phyloP scores from a whole-genome alignment of 2,113 vertebrate genomes.

The Edolisoma coerulescens region DNA sequence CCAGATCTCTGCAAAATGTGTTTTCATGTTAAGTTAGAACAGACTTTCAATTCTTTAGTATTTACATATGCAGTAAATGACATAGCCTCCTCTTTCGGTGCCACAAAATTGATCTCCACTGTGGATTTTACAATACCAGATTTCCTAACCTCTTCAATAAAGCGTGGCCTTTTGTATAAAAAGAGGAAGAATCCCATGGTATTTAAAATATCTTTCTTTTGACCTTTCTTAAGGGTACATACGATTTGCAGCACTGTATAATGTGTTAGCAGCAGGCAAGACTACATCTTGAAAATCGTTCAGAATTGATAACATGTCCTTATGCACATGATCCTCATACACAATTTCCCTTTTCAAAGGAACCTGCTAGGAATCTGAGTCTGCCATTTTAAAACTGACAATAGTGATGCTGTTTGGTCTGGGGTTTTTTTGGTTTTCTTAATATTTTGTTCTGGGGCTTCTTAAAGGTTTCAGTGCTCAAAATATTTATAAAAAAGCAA shows the following conservation, averaged over 20 bases:
- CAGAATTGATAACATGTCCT: constrained; percentile 24
- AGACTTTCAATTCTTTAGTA: constrained; percentile 1
- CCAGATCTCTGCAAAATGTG: not conserved
- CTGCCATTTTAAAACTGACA: constrained; percentile 25
- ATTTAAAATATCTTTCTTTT: constrained; percentile 57
- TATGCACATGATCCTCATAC: constrained; percentile 3
- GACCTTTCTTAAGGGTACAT: constrained; percentile 50
- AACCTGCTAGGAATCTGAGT: not conserved
- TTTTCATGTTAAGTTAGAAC: not conserved
- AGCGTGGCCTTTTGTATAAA: constrained; percentile 29
- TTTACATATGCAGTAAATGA: constrained; percentile 9
- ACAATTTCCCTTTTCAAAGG: constrained; percentile 19
- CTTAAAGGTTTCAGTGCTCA: not conserved
- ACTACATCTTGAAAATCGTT: constrained; percentile 14
- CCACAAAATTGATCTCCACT: constrained; percentile 8
- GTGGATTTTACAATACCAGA: not conserved
- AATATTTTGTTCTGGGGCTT: not conserved
- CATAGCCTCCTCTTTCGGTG: not conserved
- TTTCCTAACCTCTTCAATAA: constrained; percentile 56
- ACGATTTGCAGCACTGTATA: not conserved
- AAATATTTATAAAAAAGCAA: constrained; percentile 40
- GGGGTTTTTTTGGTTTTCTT: too few relatives aligned
- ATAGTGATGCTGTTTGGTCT: not conserved
- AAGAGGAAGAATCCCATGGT: constrained; percentile 31
- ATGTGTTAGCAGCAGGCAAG: constrained; percentile 37